Conservation (phyloP, 2,888 invertebrate species). For the Anoplius nigerrimus region DNA sequence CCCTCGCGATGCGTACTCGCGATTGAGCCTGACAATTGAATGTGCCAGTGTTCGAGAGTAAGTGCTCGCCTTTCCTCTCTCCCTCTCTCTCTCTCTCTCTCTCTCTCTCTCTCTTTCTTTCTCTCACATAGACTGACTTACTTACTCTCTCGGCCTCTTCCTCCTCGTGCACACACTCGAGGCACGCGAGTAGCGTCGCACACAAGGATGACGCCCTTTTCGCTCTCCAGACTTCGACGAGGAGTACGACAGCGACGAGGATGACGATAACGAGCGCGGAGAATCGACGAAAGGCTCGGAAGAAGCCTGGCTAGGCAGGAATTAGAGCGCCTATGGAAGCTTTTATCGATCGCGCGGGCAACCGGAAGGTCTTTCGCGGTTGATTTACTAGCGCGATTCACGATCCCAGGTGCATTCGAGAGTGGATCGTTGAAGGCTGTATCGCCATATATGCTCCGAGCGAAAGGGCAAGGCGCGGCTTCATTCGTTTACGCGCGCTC, state of each 20-base stretch:
- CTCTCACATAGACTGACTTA: no score
- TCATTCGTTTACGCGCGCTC: not conserved
- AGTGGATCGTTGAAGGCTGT: conserved; percentile 26
- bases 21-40: no score
- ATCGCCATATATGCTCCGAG: conserved; percentile 12
- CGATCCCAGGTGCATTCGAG: conserved; percentile 29
- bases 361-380: conserved; percentile 38
- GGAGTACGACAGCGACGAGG: not conserved
- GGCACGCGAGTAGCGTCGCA: no score
- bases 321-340: conserved; percentile 39
- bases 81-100: no score
- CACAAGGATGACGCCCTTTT: not conserved
- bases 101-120: no score
- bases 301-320: conserved; percentile 19
- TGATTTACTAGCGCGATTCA: conserved; percentile 34
- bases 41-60: no score
- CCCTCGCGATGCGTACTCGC: no score
- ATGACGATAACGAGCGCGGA: conserved; percentile 13
- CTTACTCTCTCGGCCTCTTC: no score
- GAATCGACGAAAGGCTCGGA: conserved; percentile 22
- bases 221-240: conserved; percentile 6
- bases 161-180: no score
- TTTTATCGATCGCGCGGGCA: conserved; percentile 33
- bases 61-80: no score
- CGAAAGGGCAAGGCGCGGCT: conserved; percentile 23